Evolutionary conservation across 2,888 invertebrate genomes (phyloP).

Genomic region (Troides oblongomaculatus): DNA sequence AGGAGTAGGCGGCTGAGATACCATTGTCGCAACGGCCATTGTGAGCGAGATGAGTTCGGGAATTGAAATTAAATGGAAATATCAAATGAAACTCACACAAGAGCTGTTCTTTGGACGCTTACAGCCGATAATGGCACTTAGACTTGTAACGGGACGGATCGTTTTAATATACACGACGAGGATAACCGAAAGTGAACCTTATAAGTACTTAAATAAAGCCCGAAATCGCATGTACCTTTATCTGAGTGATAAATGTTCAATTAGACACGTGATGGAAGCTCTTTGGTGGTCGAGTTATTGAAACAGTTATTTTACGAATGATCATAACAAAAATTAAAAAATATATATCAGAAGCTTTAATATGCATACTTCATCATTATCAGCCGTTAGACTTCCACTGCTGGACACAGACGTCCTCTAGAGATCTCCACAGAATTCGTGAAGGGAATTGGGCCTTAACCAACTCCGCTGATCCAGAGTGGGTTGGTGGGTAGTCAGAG

Average conservation of each 20-base stretch:
- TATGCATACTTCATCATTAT: too few species aligned
- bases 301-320: slow-evolving; percentile 13
- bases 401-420: too few species aligned
- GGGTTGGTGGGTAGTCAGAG: too few species aligned
- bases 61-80: slow-evolving; percentile 70
- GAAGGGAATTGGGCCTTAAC: too few species aligned
- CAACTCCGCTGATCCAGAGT: too few species aligned
- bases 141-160: slow-evolving; percentile 48
- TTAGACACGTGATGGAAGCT: slow-evolving; percentile 23
- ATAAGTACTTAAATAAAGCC: neutral
- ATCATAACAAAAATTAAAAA: too few species aligned
- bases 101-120: slow-evolving; percentile 50
- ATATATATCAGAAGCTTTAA: too few species aligned
- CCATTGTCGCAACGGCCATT: slow-evolving; percentile 47
- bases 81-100: slow-evolving; percentile 59
- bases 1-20: slow-evolving; percentile 42
- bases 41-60: slow-evolving; percentile 59
- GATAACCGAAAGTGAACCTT: slow-evolving; percentile 30
- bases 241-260: slow-evolving; percentile 15
- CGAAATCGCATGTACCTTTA: neutral
- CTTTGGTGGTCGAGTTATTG: slow-evolving; percentile 40
- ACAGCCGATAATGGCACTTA: slow-evolving; percentile 50
- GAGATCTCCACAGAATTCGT: too few species aligned
- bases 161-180: slow-evolving; percentile 34
- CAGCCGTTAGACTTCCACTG: too few species aligned